A percentile compares a stretch with the other conserved stretches of the same genome.
phyloP scores from a whole-genome alignment of 2,888 invertebrate genomes.

The Cepaea hortensis region DNA sequence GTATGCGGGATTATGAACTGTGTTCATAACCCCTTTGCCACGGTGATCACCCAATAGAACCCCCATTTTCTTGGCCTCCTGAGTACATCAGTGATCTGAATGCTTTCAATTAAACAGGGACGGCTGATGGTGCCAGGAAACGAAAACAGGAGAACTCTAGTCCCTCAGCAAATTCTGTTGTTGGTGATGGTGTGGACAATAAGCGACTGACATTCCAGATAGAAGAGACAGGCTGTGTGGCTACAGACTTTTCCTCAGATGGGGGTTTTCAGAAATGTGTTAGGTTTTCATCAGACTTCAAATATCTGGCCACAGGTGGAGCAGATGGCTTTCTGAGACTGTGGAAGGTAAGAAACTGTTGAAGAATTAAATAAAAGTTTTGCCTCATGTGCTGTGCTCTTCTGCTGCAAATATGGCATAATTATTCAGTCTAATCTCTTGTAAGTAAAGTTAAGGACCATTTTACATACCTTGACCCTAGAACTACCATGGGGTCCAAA shows the following conservation, averaged over 20 bases:
- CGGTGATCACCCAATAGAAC: too few species aligned
- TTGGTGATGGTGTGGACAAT: conserved; percentile 40
- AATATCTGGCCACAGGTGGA: conserved; percentile 92
- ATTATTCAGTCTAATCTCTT: too few species aligned
- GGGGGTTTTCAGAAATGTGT: conserved; percentile 93
- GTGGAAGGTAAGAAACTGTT: conserved; percentile 81
- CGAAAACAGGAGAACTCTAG: conserved; percentile 54
- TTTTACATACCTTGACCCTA: too few species aligned
- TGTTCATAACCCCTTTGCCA: too few species aligned
- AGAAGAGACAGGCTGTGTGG: conserved; percentile 68
- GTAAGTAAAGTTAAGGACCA: too few species aligned
- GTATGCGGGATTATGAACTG: too few species aligned
- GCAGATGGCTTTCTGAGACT: conserved; percentile 90
- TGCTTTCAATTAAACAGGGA: not conserved
- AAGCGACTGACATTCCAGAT: conserved; percentile 75
- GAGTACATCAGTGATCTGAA: too few species aligned
- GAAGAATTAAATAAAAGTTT: not conserved
- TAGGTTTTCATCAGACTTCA: conserved; percentile 85
- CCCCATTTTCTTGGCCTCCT: too few species aligned
- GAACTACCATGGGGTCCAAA: too few species aligned
- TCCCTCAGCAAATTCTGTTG: conserved; percentile 22
- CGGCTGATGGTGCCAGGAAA: conserved; percentile 48
- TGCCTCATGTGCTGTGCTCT: too few species aligned
- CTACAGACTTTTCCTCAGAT: conserved; percentile 78
- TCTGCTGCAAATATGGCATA: too few species aligned